Percentiles rank a stretch among this genome's conserved stretches.
Evolutionary conservation across 2,888 invertebrate species (phyloP).

Genomic region (Stenchaetothrips biformis): DNA sequence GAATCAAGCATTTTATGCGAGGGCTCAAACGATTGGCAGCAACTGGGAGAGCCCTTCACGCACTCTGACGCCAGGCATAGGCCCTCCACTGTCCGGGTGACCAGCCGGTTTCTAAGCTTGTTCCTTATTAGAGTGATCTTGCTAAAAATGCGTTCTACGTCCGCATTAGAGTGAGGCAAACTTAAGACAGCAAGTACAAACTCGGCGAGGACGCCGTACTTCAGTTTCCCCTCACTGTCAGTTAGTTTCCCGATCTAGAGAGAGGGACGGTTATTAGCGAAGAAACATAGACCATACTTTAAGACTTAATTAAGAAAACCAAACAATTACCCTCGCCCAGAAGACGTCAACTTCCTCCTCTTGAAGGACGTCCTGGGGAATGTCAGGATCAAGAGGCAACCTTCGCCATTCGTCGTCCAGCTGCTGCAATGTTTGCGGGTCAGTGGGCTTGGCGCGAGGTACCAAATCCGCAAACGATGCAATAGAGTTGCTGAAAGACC

Average conservation of each 20-base stretch:
- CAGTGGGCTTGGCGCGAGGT: slow-evolving; percentile 8
- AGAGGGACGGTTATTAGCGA: neutral
- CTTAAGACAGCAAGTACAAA: slow-evolving; percentile 36
- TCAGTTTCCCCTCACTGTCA: neutral
- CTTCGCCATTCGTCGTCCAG: slow-evolving; percentile 37
- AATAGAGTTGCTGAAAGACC: neutral
- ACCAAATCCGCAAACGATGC: neutral
- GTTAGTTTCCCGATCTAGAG: slow-evolving; percentile 3
- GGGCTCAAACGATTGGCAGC: neutral
- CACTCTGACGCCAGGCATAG: neutral
- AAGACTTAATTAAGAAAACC: neutral
- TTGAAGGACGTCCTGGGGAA: slow-evolving; percentile 33
- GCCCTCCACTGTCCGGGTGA: slow-evolving; percentile 21
- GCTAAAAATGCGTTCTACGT: slow-evolving; percentile 37
- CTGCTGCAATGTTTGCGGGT: slow-evolving; percentile 30
- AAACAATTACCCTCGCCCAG: slow-evolving; percentile 34
- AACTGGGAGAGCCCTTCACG: slow-evolving; percentile 9
- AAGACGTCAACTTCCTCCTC: slow-evolving; percentile 35
- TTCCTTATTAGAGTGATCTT: slow-evolving; percentile 36
- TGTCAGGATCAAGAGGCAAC: slow-evolving; percentile 30
- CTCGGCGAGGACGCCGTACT: slow-evolving; percentile 21
- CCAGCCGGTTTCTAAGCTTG: slow-evolving; percentile 34
- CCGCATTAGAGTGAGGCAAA: slow-evolving; percentile 37
- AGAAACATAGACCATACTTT: neutral
- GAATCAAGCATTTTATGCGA: neutral